Conservation (phyloP, 2,797 vertebrate species). For the Myripristis jacobus region DNA sequence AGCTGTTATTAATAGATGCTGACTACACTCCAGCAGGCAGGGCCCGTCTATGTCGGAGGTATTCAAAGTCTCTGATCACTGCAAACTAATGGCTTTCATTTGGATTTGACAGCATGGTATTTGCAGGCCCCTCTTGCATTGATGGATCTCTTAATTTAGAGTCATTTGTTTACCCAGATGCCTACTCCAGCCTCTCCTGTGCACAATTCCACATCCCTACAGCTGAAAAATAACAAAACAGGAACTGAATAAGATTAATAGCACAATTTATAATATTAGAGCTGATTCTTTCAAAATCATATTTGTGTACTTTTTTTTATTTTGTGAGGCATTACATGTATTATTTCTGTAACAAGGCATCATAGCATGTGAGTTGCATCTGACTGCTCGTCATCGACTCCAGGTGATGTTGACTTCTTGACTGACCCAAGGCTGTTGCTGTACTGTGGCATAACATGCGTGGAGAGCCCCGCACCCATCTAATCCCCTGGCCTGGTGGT, state of each 20-base stretch:
- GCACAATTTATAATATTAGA: constrained; percentile 46
- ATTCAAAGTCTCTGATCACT: constrained; percentile 65
- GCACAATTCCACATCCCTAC: constrained; percentile 51
- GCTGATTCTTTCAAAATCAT: constrained; percentile 47
- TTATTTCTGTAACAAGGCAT: constrained; percentile 17
- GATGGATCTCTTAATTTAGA: constrained; percentile 79
- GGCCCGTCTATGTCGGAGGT: constrained; percentile 60
- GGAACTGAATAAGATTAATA: constrained; percentile 67
- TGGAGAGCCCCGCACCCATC: constrained; percentile 54
- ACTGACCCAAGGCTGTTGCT: constrained; percentile 46
- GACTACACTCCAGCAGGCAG: constrained; percentile 59
- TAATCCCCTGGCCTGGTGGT: constrained; percentile 60
- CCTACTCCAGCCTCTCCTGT: constrained; percentile 49
- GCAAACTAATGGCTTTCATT: constrained; percentile 86
- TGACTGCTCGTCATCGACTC: constrained; percentile 28
- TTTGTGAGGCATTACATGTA: neutral
- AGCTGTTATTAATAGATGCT: constrained; percentile 69
- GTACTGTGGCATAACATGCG: constrained; percentile 38
- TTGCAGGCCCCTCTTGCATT: constrained; percentile 71
- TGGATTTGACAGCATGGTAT: constrained; percentile 78
- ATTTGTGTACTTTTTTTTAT: constrained; percentile 16
- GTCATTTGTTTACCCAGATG: constrained; percentile 76
- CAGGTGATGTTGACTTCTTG: constrained; percentile 34
- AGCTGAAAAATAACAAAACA: constrained; percentile 60
- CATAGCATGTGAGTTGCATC: constrained; percentile 24